Conservation (phyloP, 2,888 invertebrate species). For the Lasioglossum oenotherae region DNA sequence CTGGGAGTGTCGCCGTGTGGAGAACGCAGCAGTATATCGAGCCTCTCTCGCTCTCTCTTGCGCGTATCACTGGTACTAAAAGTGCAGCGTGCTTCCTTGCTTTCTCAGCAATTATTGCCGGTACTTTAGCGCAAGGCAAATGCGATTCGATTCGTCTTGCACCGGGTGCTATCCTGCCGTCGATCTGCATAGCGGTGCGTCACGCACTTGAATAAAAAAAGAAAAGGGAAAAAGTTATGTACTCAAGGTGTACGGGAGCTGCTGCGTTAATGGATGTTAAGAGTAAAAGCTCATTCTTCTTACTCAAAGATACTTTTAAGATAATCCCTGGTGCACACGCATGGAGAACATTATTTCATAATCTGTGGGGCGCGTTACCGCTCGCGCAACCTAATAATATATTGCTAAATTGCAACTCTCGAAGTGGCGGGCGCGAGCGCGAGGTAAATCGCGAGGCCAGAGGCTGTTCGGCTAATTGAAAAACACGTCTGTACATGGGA, state of each 20-base stretch:
- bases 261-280: constrained; percentile 69
- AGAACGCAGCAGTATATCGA: neutral
- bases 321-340: constrained; percentile 60
- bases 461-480: constrained; percentile 43
- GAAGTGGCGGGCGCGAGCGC: constrained; percentile 17
- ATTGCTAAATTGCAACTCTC: constrained; percentile 40
- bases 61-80: constrained; percentile 38
- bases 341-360: constrained; percentile 56
- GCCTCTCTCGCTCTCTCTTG: neutral
- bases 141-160: constrained; percentile 71
- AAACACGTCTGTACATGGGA: constrained; percentile 17
- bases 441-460: neutral
- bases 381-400: constrained; percentile 39
- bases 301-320: constrained; percentile 67
- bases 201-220: constrained; percentile 67
- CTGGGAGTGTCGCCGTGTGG: neutral
- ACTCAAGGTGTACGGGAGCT: constrained; percentile 45
- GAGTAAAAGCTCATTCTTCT: constrained; percentile 73
- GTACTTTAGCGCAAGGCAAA: constrained; percentile 54
- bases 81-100: constrained; percentile 33
- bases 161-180: constrained; percentile 57
- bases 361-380: constrained; percentile 45
- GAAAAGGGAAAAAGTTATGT: constrained; percentile 34
- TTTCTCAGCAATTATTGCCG: constrained; percentile 59
- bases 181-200: constrained; percentile 67